These are phyloP conservation scores for Smutsia gigantea DNA, from an alignment of 2,797 vertebrate genomes.

Conservation along the genomic window DNA sequence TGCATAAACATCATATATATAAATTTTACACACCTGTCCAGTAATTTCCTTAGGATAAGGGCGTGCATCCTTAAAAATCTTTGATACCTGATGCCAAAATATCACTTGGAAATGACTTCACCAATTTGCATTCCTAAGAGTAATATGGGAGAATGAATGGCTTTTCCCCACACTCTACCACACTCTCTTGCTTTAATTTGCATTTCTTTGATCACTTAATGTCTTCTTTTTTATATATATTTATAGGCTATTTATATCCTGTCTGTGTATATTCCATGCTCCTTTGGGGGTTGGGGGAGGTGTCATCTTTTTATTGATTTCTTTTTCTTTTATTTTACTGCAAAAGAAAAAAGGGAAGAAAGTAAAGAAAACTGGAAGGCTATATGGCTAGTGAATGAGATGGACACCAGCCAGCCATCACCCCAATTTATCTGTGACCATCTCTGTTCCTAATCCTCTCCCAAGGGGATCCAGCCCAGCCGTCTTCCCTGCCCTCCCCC, in stretches of 20 bases:
- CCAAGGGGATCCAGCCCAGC: not conserved
- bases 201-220: not conserved
- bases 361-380: not conserved
- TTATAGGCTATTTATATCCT: not conserved
- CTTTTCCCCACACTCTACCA: not conserved
- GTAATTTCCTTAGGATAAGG: not conserved
- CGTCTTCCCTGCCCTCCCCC: too few species aligned
- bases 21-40: not conserved
- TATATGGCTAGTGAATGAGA: rapidly evolving
- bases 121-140: not conserved
- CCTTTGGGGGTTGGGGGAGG: not conserved
- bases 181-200: not conserved
- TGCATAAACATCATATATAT: not conserved
- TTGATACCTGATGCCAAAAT: not conserved
- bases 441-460: not conserved
- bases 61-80: not conserved
- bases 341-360: not conserved
- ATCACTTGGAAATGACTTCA: not conserved
- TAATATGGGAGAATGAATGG: not conserved
- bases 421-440: not conserved
- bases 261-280: not conserved
- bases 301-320: not conserved
- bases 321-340: not conserved
- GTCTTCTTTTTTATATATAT: not conserved
- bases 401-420: too few species aligned